Conservation (phyloP, 2,797 vertebrate species). For the Peromyscus melanophrys region DNA sequence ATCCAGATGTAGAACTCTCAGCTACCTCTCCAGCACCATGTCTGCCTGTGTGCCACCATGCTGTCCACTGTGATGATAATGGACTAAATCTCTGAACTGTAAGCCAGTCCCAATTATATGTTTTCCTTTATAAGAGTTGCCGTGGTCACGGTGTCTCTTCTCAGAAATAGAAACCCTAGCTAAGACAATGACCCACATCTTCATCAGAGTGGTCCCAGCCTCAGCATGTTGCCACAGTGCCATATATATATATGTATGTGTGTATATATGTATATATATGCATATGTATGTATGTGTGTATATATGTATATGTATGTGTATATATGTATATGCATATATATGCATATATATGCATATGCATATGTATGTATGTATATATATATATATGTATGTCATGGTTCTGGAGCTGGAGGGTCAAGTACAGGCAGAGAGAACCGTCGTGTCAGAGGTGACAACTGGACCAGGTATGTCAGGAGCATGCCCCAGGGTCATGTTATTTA, state of each 20-base stretch:
- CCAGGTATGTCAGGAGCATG: not conserved
- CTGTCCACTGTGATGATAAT: not conserved
- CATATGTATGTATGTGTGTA: too few relatives aligned
- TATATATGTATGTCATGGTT: not conserved
- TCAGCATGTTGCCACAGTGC: not conserved
- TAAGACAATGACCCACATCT: not conserved
- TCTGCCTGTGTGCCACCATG: not conserved
- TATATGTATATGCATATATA: not conserved
- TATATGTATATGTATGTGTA: too few relatives aligned
- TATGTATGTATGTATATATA: not conserved
- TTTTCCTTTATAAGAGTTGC: not conserved
- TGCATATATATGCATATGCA: not conserved
- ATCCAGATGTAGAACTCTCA: not conserved
- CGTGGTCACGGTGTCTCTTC: not conserved
- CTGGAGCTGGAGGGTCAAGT: not conserved
- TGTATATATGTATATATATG: too few relatives aligned
- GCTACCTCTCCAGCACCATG: not conserved
- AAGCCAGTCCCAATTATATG: not conserved
- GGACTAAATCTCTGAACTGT: not conserved
- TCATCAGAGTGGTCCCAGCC: not conserved
- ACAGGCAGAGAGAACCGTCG: not conserved
- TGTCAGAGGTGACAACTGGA: not conserved
- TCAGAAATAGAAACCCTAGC: not conserved
- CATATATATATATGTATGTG: not conserved
- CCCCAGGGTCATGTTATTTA: rapidly evolving